Percentiles rank a stretch among this genome's conserved stretches.
Evolutionary conservation across 2,797 vertebrate species (phyloP).

Genomic region (Adrianichthys oophorus): DNA sequence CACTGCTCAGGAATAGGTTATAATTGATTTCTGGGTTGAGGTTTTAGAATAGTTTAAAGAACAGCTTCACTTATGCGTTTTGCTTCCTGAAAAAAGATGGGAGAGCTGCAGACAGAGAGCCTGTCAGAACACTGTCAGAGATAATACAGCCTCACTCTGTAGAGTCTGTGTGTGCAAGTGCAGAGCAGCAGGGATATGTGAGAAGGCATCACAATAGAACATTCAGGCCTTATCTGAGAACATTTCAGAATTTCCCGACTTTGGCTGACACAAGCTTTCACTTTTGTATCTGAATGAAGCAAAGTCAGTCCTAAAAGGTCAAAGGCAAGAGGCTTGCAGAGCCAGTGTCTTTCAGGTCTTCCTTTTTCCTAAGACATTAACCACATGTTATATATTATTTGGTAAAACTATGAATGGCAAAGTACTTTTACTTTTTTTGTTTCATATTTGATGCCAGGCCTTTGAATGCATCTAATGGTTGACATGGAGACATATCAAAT

Average conservation of each 20-base stretch:
- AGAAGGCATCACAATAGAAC: constrained; percentile 49
- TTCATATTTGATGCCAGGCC: constrained; percentile 34
- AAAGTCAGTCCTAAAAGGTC: constrained; percentile 31
- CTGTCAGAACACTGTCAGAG: constrained; percentile 50
- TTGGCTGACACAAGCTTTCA: constrained; percentile 54
- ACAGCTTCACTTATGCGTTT: constrained; percentile 53
- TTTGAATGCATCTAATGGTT: too few species aligned
- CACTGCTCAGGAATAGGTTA: too few species aligned
- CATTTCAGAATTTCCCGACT: constrained; percentile 46
- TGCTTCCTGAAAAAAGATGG: constrained; percentile 45
- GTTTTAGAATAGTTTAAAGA: constrained; percentile 39
- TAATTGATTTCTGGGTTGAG: constrained; percentile 10
- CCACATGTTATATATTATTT: too few species aligned
- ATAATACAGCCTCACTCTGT: constrained; percentile 53
- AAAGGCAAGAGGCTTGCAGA: constrained; percentile 16
- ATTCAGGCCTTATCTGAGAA: constrained; percentile 64
- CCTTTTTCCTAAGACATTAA: neutral
- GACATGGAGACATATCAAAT: constrained; percentile 25
- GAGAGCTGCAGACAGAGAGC: constrained; percentile 32
- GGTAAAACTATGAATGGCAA: too few species aligned
- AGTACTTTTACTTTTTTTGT: constrained; percentile 13
- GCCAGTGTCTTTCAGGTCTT: constrained; percentile 11
- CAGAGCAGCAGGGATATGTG: constrained; percentile 31
- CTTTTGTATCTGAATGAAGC: constrained; percentile 27
- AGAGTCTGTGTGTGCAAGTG: constrained; percentile 47